Base-by-base conservation (phyloP, 2,797 vertebrate genomes). In the Morelia viridis region DNA sequence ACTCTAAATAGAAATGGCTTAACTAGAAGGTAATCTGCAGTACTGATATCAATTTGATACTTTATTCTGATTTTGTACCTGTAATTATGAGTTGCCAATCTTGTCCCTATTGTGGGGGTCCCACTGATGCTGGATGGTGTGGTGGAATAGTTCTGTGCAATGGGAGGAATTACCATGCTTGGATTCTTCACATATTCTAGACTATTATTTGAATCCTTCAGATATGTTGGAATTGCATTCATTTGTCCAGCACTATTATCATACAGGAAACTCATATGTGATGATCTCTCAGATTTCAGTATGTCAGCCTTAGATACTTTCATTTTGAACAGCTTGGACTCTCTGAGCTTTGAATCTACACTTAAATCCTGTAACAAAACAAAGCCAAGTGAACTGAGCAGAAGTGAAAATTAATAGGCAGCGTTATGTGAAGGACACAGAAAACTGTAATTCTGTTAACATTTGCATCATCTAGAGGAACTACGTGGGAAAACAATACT, bases 151-250 rank as follows among this genome's bases (percentile, higher is more conserved):
- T 91, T 97, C 87, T 95, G 96, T 22, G 4, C 91, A 76, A 98
- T 97, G 15, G 97, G 97, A 89, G 98, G 98, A 56, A 98, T 98
- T 0, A 96, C 92, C 35, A 91, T 56, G 88, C 94, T 58, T 0
- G 91, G 53, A 57, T 85, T 97, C 95, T 95, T 97, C 31, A 93
- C 0, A 0, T 93, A 96, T 64, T 97, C 97, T 92, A 96, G 22
- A 90, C 94, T 96, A 91, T 93, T 95, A 92, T 92, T 95, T 87
- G 95, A 93, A 5, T 97, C 97, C 92, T 95, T 96, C 13, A 96
- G 91, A 90, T 88, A 95, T 41, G 94, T 91, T 9, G 96, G 96
- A 91, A 94, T 94, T 10, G 91, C 90, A 95, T 96, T 97, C 60
- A 95, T 85, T 0, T 94, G 96, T 62, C 93, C 95, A 80, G 89